Evolutionary conservation across 2,888 invertebrate species (phyloP).

Genomic region (Eilema sororculum): DNA sequence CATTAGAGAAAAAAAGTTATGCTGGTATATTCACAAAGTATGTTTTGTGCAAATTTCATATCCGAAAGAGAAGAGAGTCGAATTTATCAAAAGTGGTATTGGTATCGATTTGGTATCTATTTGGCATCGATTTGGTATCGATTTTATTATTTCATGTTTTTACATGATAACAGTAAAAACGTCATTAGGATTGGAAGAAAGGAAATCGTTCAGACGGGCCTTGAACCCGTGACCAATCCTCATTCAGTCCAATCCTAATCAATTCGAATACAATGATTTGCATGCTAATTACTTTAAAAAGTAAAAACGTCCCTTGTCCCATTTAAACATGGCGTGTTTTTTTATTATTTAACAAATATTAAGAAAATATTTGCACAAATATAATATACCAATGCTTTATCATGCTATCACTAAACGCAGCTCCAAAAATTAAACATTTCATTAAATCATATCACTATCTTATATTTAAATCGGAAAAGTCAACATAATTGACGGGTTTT

Average conservation of each 20-base stretch:
- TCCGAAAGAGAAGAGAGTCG: background rate
- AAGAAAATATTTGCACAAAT: constrained; percentile 13
- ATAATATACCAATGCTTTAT: constrained; percentile 11
- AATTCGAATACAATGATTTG: no score
- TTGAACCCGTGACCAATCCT: no score
- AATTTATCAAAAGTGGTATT: background rate
- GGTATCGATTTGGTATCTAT: background rate
- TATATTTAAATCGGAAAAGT: background rate
- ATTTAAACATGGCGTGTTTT: background rate
- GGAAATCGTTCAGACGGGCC: no score
- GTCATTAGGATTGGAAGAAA: no score
- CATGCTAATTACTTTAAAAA: no score
- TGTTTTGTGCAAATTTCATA: background rate
- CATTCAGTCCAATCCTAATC: no score
- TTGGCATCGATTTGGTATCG: background rate
- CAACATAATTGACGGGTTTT: background rate
- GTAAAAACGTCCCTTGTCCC: no score
- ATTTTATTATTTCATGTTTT: no score
- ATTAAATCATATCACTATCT: background rate
- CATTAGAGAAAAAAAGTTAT: constrained; percentile 17
- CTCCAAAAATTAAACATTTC: constrained; percentile 13
- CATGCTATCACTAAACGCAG: constrained; percentile 18
- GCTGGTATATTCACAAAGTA: background rate
- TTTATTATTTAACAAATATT: background rate
- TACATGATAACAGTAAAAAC: no score